Base-by-base conservation (phyloP, 2,888 invertebrate genomes). In the Ochropleura plecta region DNA sequence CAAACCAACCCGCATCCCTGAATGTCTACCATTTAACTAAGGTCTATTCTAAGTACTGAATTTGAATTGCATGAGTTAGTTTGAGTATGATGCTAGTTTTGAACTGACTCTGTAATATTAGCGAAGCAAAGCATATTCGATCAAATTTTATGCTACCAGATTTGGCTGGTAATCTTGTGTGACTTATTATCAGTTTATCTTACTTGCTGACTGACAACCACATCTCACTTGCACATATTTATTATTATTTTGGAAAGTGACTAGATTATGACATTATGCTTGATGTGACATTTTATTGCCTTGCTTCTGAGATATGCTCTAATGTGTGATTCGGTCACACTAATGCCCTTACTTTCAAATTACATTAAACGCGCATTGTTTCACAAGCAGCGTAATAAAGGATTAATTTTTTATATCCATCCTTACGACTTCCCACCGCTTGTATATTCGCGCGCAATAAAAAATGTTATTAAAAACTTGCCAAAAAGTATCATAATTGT, bases 341-440 rank as follows among this genome's bases (percentile, higher is more conserved):
- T 16, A 20, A 14, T 63, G 74, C 8, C 75, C 70, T 84, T 65
- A 62, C 85, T 84, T 81, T 81, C 76, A 70, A 84, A 76, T 67
- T 40, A 70, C 30, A 70, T 71, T 72, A 78, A 78, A 68, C 49
- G 42, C 40, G 59, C 71, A 73, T 83, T 81, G 84, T 86, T 73
- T 78, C 69, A 49, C 71, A 70, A 85, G 64, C 76, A 73, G 8
- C n/a, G 10, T 60, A 83, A 70, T 72, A 83, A 78, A 73, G 76
- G 83, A 87, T 77, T 76, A 62, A 78, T 85, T 85, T 76, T 87
- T 80, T 73, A 87, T 76, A 30, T 51, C 73, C 79, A 71, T 65
- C 67, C 79, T 85, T 79, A 86, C 68, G 83, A 81, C 78, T 86
- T 87, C 86, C 76, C 84, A 77, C 69, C 46, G 70, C 64, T 68